phyloP scores from a whole-genome alignment of 2,888 invertebrate species.

The Lasioglossum zephyrum region DNA sequence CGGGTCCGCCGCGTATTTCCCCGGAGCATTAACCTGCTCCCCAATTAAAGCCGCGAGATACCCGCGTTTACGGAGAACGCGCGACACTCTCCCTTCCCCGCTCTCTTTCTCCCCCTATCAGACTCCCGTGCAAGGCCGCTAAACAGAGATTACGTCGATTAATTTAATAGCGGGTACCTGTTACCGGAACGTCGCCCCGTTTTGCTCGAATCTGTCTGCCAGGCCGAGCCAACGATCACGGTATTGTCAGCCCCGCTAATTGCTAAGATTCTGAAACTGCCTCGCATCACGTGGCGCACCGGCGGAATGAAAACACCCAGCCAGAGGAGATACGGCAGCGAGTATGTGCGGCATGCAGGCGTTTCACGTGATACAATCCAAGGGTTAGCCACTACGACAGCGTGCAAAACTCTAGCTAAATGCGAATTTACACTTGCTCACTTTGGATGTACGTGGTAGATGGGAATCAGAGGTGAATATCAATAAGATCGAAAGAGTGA shows the following conservation, averaged over 20 bases:
- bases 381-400: background rate
- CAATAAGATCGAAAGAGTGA: no score
- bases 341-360: background rate
- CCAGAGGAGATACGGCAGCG: background rate
- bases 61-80: constrained; percentile 32
- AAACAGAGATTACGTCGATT: constrained; percentile 61
- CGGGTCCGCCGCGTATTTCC: constrained; percentile 38
- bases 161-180: constrained; percentile 49
- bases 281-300: constrained; percentile 21
- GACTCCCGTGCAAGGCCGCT: background rate
- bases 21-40: constrained; percentile 28
- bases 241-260: constrained; percentile 56
- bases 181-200: constrained; percentile 25
- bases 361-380: constrained; percentile 10
- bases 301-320: background rate
- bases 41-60: constrained; percentile 44
- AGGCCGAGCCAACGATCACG: background rate
- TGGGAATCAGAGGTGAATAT: no score
- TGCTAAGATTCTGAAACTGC: constrained; percentile 45
- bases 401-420: background rate
- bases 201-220: constrained; percentile 32
- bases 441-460: no score
- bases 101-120: background rate
- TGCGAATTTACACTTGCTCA: no score
- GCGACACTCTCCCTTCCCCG: background rate